phyloP scores from a whole-genome alignment of 2,797 vertebrate genomes.

The Micromesistius poutassou region DNA sequence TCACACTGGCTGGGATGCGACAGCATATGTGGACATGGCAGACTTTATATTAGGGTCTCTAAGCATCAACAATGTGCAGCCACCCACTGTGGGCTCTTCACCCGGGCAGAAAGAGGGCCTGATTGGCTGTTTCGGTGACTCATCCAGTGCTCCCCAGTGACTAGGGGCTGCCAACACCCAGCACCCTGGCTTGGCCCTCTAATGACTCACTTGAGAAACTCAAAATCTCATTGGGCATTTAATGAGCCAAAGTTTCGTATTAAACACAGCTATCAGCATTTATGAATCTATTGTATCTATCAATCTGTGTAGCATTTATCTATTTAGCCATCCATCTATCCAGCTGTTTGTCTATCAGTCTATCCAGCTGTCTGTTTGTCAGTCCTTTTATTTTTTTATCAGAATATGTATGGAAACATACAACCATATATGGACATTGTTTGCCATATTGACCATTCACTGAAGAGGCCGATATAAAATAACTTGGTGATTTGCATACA shows the following conservation, averaged over 20 bases:
- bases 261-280: neutral
- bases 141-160: neutral
- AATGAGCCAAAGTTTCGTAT: neutral
- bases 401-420: neutral
- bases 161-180: too few relatives aligned
- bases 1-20: neutral
- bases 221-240: neutral
- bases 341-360: neutral
- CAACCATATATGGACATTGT: neutral
- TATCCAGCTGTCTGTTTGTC: neutral
- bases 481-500: too few relatives aligned
- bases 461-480: neutral
- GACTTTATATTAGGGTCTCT: constrained; percentile 11
- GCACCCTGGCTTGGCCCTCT: neutral
- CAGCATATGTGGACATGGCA: neutral
- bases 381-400: neutral
- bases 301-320: neutral
- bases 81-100: constrained; percentile 29
- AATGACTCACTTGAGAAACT: neutral
- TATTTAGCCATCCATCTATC: neutral
- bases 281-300: neutral
- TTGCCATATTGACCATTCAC: neutral
- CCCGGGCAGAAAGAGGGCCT: constrained; percentile 38
- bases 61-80: constrained; percentile 18
- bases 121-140: constrained; percentile 45